Percentiles rank a stretch among this genome's conserved stretches.
Evolutionary conservation across 1,140 invertebrate genomes (phyloP).

Genomic region (Papilio helenus): DNA sequence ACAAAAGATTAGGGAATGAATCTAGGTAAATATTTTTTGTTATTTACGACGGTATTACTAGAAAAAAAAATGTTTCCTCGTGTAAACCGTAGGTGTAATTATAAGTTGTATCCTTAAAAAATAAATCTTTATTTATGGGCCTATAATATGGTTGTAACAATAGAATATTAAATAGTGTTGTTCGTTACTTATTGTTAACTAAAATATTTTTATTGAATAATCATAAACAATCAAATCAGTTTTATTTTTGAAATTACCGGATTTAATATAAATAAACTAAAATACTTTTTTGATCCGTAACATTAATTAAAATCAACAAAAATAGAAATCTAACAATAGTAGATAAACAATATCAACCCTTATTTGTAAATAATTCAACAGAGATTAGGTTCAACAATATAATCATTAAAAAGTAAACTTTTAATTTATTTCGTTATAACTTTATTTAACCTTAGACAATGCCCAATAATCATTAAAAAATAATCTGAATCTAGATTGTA

Average conservation of each 20-base stretch:
- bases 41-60: slow-evolving; percentile 1
- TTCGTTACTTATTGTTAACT: neutral
- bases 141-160: neutral
- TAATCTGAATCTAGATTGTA: neutral
- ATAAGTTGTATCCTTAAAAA: neutral
- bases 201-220: neutral
- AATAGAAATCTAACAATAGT: neutral
- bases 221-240: neutral
- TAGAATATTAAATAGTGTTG: neutral
- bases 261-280: too few species aligned
- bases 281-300: too few species aligned
- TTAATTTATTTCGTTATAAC: neutral
- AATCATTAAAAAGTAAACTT: neutral
- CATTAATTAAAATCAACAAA: neutral
- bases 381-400: neutral
- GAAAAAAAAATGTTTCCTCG: neutral
- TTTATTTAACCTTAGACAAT: neutral
- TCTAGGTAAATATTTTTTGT: neutral
- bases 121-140: neutral
- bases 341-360: neutral
- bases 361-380: neutral
- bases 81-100: too few species aligned
- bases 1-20: neutral
- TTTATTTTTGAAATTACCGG: too few species aligned
- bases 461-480: neutral